Evolutionary conservation across 2,888 invertebrate species (phyloP), one percentile per base, ranked within the genome.

Genomic region (Argyresthia albistria): DNA sequence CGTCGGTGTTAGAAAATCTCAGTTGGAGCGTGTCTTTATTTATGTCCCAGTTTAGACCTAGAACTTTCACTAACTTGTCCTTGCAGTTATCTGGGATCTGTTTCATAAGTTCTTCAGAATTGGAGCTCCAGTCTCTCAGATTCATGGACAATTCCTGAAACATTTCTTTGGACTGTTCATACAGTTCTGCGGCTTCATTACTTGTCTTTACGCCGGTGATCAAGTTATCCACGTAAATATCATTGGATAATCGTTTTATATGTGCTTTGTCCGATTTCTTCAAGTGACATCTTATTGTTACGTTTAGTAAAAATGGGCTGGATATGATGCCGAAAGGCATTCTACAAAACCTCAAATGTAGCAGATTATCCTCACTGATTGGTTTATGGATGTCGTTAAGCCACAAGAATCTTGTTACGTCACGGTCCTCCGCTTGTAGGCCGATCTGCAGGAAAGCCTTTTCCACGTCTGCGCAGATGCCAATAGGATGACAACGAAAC

Each of bases 381-480:
- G 2, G 3, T 25, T 25, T 25, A 2, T 2, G 2, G 3, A 25
- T 2, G 6, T 25, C 25, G 3, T 25, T 25, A 12, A 48, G 3
- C 53, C 53, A 53, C 12, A 53, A 43, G 8, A 53, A 42, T 8
- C 53, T 39, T 43, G 48, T 53, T 3, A 49, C 53, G 10, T 53
- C 53, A 9, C 53, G 4, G 42, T 53, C 53, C 6, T 48, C 48
- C 35, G 8, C 14, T 42, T 52, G 52, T 6, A 52, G 47, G 16
- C 42, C 47, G 4, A 52, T 12, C 39, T 52, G 47, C 4, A 52
- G 25, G 42, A 25, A 25, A 4, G 25, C 25, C 6, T 25, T 25
- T 6, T 25, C 25, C 3, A 25, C 25, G 25, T 25, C 52, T 14
- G 52, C 52, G 1, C 25, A 39, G 9, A 52, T 16, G 11, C 52